Percentiles rank a stretch among this genome's conserved stretches.
These are phyloP conservation scores for Drosophila willistoni DNA, from an alignment of 1,140 invertebrate species.

Conservation along the genomic window DNA sequence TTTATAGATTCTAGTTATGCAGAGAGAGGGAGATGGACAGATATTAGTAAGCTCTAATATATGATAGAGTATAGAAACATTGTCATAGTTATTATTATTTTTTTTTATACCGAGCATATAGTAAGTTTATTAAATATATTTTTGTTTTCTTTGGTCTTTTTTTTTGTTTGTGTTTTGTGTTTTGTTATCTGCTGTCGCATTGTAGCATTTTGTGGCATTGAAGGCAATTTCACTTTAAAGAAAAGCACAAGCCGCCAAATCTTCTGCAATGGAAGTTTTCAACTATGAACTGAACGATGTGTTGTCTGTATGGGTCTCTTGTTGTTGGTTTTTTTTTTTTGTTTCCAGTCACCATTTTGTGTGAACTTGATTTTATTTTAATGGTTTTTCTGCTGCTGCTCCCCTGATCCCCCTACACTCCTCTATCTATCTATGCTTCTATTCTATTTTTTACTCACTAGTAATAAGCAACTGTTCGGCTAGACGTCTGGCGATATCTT, in stretches of 20 bases:
- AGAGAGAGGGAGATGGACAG: no score
- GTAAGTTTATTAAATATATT: neutral
- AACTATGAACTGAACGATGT: slow-evolving; percentile 12
- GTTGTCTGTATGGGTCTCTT: slow-evolving; percentile 37
- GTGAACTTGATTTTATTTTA: slow-evolving; percentile 76
- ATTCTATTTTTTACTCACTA: neutral
- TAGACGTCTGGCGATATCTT: slow-evolving; percentile 14
- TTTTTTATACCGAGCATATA: neutral
- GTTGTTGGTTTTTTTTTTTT: no score
- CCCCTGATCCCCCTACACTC: neutral
- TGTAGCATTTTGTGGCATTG: slow-evolving; percentile 75
- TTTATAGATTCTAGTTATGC: no score
- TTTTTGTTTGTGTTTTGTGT: no score
- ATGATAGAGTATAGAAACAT: slow-evolving; percentile 11
- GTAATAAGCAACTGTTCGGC: neutral
- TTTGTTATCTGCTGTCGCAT: slow-evolving; percentile 47
- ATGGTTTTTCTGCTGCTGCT: slow-evolving; percentile 35
- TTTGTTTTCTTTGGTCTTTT: slow-evolving; percentile 10
- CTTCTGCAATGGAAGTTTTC: slow-evolving; percentile 27
- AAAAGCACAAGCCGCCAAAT: slow-evolving; percentile 59
- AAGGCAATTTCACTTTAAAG: slow-evolving; percentile 72
- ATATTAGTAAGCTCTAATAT: no score
- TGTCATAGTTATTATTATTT: no score
- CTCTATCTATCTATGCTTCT: neutral
- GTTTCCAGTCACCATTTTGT: slow-evolving; percentile 36